phyloP scores from a whole-genome alignment of 2,888 invertebrate genomes.

The Nasonovia ribisnigri region DNA sequence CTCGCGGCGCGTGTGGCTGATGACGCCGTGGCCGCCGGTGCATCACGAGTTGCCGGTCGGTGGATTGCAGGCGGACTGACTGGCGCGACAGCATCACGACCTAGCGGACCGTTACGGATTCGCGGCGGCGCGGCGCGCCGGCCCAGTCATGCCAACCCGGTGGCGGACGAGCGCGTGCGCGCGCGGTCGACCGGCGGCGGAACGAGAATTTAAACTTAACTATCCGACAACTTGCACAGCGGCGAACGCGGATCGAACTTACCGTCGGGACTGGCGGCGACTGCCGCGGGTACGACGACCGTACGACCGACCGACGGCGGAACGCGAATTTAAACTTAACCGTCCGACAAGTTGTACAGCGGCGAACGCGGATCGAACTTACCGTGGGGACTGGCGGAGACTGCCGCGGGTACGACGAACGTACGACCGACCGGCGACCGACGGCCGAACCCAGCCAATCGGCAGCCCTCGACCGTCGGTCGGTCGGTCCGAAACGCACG shows the following conservation, averaged over 20 bases:
- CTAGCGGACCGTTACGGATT: conserved; percentile 62
- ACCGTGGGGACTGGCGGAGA: neutral
- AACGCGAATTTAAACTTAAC: no score
- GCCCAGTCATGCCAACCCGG: conserved; percentile 24
- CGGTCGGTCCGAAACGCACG: neutral
- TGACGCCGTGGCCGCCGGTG: conserved; percentile 39
- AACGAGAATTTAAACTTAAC: neutral
- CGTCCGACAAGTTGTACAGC: no score
- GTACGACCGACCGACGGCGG: no score
- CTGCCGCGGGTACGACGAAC: neutral
- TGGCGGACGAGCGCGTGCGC: neutral
- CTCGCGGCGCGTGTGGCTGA: neutral
- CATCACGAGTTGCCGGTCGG: conserved; percentile 64
- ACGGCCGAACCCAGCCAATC: neutral
- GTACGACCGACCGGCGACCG: neutral
- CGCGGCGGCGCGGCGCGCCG: conserved; percentile 28
- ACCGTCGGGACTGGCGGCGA: no score
- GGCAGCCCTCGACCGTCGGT: neutral
- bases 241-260: no score
- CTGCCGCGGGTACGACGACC: no score
- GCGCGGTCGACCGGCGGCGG: neutral
- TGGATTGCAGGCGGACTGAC: conserved; percentile 64
- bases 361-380: neutral
- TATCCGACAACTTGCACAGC: neutral
- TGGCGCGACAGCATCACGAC: conserved; percentile 61